Base-by-base conservation (phyloP, 2,888 invertebrate species). In the Ornithoptera priamus region DNA sequence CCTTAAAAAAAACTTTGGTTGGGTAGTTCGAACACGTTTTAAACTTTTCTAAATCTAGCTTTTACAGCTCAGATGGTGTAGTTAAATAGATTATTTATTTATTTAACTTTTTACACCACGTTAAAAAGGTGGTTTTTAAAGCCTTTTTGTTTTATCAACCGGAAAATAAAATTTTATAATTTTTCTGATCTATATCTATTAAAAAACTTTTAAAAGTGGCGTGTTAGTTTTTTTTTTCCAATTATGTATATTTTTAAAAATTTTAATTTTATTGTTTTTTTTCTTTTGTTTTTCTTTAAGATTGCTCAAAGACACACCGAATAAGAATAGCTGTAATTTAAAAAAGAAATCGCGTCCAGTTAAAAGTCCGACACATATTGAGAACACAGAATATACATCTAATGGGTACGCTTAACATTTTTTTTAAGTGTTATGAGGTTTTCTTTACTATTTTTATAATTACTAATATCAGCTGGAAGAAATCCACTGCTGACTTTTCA, bases 341-440 rank as follows among this genome's bases (percentile, higher is more conserved):
- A 91, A 90, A 79, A 90, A 90, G 79, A 90, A 89, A 72, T 76
- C 81, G 12, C 83, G 87, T 5, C 80, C 86, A 5, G 80, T 81
- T 30, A 85, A 84, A 77, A 87, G 86, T 70, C 86, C 89, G 17
- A 83, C 86, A 0, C 87, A 87, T 73, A 78, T 85, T 2, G 92
- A 92, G 71, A 92, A 90, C 74, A 78, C 84, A 1, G 91, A 90
- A 70, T 90, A 82, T 62, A 81, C 83, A n/a, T 88, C 88, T 59
- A 90, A 91, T 77, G 83, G 87, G 91, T 91, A 72, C 75, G 82
- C 72, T 62, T 57, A 22, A n/a, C 18, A 50, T 53, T 61, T 66
- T 46, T 8, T 46, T 15, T 46, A 15, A 46, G 12, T 12, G 12
- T 4, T 15, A 12, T 15, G 46, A 15, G 46, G 46, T 46, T 46